Base-by-base conservation (phyloP, 2,113 vertebrate genomes). In the Psittacara wagleri region DNA sequence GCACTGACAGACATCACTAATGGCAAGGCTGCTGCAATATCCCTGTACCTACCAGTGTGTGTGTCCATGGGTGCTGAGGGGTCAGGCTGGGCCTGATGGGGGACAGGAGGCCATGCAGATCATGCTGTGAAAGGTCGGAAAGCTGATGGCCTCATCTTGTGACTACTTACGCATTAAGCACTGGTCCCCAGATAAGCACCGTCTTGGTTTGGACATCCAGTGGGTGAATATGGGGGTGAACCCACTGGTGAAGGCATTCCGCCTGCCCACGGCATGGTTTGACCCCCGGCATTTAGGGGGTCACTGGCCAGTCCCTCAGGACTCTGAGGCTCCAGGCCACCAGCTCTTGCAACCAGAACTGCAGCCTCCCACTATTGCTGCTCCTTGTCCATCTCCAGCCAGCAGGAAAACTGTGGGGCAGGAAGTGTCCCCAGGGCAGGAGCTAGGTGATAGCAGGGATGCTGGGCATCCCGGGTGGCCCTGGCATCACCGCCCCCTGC, bases 161-260 rank as follows among this genome's bases (percentile, higher is more conserved):
- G 28, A 1, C 24, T 51, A 4, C 17, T 22, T 3, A 3, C 0
- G 0, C 0, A 27, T 10, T 29, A 43, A 29, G n/a, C 37, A 18
- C 29, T 1, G 3, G 29, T 23, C 9, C 44, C 27, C 11, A 6
- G 18, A 1, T 7, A 22, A 54, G 57, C 48, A 43, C 52, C 3
- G 9, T 1, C 31, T 18, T 2, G 1, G 10, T 28, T 51, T 52
- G 13, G 28, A 19, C 37, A 23, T 51, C n/a, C 43, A 3, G 8
- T 6, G 19, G n/a, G 14, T 11, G 11, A 70, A 28, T 64, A 6
- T 0, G 1, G 44, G 37, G 61, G 16, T 39, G 51, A 46, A 31
- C 13, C 57, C 12, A 1, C 2, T 84, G n/a, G 41, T 1, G 3
- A 17, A 39, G 70, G 63, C 1, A 17, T 24, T 25, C 22, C 1